phyloP scores from a whole-genome alignment of 2,888 invertebrate genomes.

The Dicyrtomina minuta region DNA sequence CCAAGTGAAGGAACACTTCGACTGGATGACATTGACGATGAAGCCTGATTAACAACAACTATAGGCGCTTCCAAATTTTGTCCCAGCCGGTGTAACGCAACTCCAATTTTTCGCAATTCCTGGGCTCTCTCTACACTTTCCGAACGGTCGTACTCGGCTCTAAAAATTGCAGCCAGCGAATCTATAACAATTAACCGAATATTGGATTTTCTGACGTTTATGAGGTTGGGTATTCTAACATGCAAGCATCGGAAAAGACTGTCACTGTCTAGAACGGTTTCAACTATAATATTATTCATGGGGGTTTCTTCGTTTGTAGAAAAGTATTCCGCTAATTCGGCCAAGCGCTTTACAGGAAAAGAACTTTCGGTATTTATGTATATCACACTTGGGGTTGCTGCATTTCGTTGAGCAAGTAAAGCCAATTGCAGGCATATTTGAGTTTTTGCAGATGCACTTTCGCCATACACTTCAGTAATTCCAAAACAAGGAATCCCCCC shows the following conservation, averaged over 20 bases:
- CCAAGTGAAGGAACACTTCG: constrained; percentile 64
- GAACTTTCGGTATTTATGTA: constrained; percentile 77
- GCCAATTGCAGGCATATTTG: constrained; percentile 74
- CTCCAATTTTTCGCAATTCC: constrained; percentile 63
- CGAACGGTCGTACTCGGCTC: constrained; percentile 62
- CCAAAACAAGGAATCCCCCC: constrained; percentile 71
- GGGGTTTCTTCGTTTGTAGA: constrained; percentile 31
- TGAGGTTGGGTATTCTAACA: constrained; percentile 58
- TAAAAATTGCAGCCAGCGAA: constrained; percentile 72
- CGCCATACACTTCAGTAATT: constrained; percentile 77
- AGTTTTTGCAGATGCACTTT: constrained; percentile 79
- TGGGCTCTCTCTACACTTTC: constrained; percentile 60
- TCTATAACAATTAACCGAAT: constrained; percentile 70
- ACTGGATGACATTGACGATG: constrained; percentile 34
- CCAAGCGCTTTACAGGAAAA: constrained; percentile 70
- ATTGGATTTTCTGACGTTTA: constrained; percentile 56
- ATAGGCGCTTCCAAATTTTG: constrained; percentile 63
- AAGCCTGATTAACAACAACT: constrained; percentile 69
- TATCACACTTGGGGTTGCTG: constrained; percentile 62
- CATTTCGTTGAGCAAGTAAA: constrained; percentile 65
- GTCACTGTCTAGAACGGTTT: constrained; percentile 64
- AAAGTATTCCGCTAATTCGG: constrained; percentile 39
- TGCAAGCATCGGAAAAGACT: constrained; percentile 62
- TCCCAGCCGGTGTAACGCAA: constrained; percentile 62
- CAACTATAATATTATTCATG: constrained; percentile 65